Evolutionary conservation across 2,113 vertebrate species (phyloP), one percentile per base, ranked within the genome.

Genomic region (Peromyscus californicus): DNA sequence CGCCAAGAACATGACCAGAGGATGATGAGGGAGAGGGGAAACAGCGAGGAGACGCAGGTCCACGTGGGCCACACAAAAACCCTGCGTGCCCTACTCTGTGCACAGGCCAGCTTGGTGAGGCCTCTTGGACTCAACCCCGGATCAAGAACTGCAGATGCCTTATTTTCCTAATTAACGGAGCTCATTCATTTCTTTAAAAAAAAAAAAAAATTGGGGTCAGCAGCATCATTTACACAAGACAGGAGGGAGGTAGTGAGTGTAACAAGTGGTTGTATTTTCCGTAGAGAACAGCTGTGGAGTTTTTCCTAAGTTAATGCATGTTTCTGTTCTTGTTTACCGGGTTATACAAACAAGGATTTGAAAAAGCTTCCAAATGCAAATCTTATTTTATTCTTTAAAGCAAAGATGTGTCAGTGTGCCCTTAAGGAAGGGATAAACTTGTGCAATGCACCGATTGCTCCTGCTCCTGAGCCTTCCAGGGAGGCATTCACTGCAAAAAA

Each of bases 311-410:
- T 72, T 90, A 94, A 93, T 42, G 45, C 5, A 51, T 24, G 57
- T 8, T 85, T 89, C 91, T 42, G 29, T 85, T 95, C 17, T 82
- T 94, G n/a, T 85, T 93, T 80, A 82, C 65, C 51, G 83, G 29
- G n/a, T 75, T 90, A 85, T 65, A 69, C 80, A 89, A 95, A 74
- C 54, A 59, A 93, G 33, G 21, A 72, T 74, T 96, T 39, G 61
- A 92, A 96, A 96, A 90, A 33, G 3, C 90, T 36, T 92, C 57
- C 90, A 21, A 48, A n/a, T 9, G 61, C 61, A 95, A 89, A 36
- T 63, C 42, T 7, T 69, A 21, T 79, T 90, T 92, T 67, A 76
- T 76, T 36, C 21, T 86, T 69, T 36, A 70, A 87, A 7, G n/a
- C 13, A 65, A 91, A 75, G n/a, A 84, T 80, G 74, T 24, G 51